Evolutionary conservation across 2,797 vertebrate species (phyloP).

Genomic region (Todus mexicanus): DNA sequence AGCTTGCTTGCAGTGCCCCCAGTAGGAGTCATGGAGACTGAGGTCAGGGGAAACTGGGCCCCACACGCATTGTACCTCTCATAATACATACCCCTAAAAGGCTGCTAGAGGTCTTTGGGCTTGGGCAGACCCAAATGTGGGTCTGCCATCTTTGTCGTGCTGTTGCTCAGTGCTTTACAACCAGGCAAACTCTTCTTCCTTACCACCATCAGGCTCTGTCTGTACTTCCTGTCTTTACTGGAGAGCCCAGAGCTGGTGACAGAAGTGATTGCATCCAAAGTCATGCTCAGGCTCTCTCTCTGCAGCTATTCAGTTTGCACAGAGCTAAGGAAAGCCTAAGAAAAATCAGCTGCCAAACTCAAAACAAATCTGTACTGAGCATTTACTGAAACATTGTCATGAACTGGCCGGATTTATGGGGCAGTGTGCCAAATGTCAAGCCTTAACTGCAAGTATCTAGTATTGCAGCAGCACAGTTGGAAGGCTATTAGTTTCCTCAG

Average conservation of each 20-base stretch:
- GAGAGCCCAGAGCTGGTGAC: background rate
- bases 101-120: background rate
- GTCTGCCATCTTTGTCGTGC: background rate
- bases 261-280: background rate
- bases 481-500: background rate
- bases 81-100: conserved; percentile 18
- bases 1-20: conserved; percentile 66
- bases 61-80: background rate
- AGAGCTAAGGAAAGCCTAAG: background rate
- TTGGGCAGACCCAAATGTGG: background rate
- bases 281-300: background rate
- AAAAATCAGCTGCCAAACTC: background rate
- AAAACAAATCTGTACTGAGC: background rate
- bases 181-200: background rate
- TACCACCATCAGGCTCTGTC: background rate
- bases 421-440: background rate
- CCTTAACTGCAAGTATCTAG: background rate
- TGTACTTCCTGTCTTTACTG: background rate
- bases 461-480: background rate
- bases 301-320: accelerated
- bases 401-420: background rate
- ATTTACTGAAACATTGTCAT: background rate
- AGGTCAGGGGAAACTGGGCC: conserved; percentile 35
- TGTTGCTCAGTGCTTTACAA: background rate
- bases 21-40: conserved; percentile 36